Base-by-base conservation (phyloP, 2,797 vertebrate species). In the Malacoctenus gilli region DNA sequence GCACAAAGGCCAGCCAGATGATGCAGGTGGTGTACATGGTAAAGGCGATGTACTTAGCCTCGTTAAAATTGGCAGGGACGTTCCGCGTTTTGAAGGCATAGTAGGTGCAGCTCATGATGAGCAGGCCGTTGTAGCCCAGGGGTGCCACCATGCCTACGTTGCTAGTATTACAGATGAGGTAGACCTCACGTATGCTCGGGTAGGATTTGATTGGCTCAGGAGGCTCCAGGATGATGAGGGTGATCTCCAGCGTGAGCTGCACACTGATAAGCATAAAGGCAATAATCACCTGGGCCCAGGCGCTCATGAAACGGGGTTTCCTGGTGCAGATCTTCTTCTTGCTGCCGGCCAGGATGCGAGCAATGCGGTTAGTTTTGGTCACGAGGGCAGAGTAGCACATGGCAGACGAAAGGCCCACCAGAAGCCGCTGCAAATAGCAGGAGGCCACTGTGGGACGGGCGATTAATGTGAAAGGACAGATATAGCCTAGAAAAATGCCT, bases 1-100 rank as follows among this genome's bases (percentile, higher is more conserved):
- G 97, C 66, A 98, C 96, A 4, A 99, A 99, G 66, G 97, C 97
- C 86, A 99, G 82, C 97, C 97, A 99, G 82, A 99, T 98, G 79
- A 99, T 98, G 86, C 97, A 99, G 65, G 97, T 99, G 65, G 97
- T 99, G 46, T 99, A 99, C 97, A 99, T 99, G 5, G 97, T 99
- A 71, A 99, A 99, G 81, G 97, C 97, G 3, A 99, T 99, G 67
- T 99, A 99, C 84, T 99, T 99, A 38, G 97, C 97, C 87, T 99
- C 97, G 0, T 99, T 99, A 77, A 98, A 99, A 82, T 99, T 99
- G 84, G 96, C 97, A 2, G 97, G 96, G 80, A 99, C 97, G 1
- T 99, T 99, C 72, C 96, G 90, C 1, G 97, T 98, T 93, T 99
- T 99, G 90, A 99, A 99, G 91, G 97, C 97, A 64, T 99, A 99